phyloP scores from a whole-genome alignment of 2,113 vertebrate species.

The Parus major region DNA sequence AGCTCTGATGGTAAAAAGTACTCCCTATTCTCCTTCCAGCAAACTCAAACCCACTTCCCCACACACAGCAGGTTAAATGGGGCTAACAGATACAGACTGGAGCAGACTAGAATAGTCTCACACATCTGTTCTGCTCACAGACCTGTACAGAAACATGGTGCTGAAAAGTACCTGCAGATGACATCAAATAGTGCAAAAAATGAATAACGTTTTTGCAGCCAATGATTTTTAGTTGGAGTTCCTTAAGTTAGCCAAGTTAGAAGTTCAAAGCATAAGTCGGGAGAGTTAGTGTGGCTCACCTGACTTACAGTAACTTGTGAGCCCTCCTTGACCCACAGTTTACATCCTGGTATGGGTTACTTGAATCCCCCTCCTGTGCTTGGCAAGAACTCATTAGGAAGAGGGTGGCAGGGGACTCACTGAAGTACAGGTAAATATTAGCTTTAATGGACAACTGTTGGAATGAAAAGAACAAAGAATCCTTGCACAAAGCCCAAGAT shows the following conservation, averaged over 20 bases:
- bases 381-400: neutral
- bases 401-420: neutral
- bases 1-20: neutral
- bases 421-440: neutral
- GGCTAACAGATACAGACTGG: neutral
- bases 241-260: neutral
- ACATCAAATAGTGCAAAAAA: neutral
- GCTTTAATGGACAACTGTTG: neutral
- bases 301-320: neutral
- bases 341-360: neutral
- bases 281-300: neutral
- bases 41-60: neutral
- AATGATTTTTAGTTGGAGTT: neutral
- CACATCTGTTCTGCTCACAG: neutral
- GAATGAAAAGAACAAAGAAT: neutral
- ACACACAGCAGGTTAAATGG: neutral
- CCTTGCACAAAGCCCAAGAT: neutral
- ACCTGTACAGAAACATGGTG: neutral
- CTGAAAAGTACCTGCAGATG: neutral
- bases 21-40: neutral
- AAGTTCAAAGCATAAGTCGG: neutral
- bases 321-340: neutral
- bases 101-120: neutral
- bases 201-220: rapidly evolving
- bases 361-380: neutral